These are phyloP conservation scores for Epinephelus awoara DNA, from an alignment of 2,797 vertebrate species.

Conservation along the genomic window DNA sequence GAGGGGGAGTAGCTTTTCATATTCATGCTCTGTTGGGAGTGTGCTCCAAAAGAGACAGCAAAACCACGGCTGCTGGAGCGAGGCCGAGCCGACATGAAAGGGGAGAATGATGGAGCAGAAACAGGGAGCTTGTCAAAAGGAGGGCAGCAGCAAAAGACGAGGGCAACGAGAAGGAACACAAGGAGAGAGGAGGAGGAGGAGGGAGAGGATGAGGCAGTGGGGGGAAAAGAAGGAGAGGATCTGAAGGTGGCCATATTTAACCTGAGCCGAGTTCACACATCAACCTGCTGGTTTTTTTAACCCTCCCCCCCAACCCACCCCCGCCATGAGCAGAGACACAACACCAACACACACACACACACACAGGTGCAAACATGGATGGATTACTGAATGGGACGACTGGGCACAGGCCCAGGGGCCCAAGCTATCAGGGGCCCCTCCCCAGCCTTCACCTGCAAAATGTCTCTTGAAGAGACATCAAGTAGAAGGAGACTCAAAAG, in stretches of 20 bases:
- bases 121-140: constrained; percentile 80
- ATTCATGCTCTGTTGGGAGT: constrained; percentile 75
- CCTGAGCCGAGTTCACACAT: constrained; percentile 48
- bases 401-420: too few relatives aligned
- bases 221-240: constrained; percentile 5
- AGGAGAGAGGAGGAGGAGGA: constrained; percentile 28
- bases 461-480: too few relatives aligned
- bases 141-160: constrained; percentile 76
- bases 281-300: constrained; percentile 22
- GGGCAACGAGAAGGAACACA: constrained; percentile 64
- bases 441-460: too few relatives aligned
- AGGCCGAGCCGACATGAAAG: constrained; percentile 74
- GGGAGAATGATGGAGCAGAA: constrained; percentile 74
- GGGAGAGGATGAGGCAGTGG: neutral
- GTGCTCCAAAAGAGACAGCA: constrained; percentile 54
- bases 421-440: too few relatives aligned
- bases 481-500: too few relatives aligned
- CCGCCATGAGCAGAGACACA: constrained; percentile 25
- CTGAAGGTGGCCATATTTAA: constrained; percentile 65
- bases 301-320: neutral
- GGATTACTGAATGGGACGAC: too few relatives aligned
- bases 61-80: constrained; percentile 63
- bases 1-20: constrained; percentile 48
- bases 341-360: constrained; percentile 50
- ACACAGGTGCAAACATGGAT: too few relatives aligned